Conservation (phyloP, 2,113 vertebrate genomes). For the Lontra canadensis region DNA sequence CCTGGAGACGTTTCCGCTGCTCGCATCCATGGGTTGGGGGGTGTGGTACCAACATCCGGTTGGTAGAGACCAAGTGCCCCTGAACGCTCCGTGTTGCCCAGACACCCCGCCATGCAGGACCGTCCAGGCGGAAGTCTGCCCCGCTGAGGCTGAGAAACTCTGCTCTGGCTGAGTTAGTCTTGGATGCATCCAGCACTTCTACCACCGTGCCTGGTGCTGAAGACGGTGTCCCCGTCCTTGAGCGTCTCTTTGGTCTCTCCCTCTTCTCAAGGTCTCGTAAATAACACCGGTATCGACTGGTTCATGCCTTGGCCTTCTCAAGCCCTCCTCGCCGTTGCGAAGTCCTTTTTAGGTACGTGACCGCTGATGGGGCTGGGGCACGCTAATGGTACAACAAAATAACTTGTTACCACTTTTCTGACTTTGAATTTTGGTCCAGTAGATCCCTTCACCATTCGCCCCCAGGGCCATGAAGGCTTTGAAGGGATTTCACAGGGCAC, state of each 20-base stretch:
- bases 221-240: rapidly evolving
- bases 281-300: slow-evolving; percentile 98
- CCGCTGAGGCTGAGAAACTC: rapidly evolving
- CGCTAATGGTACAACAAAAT: rapidly evolving
- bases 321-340: slow-evolving; percentile 93
- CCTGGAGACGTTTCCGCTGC: background rate
- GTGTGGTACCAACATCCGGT: rapidly evolving
- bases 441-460: background rate
- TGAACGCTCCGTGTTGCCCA: rapidly evolving
- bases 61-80: background rate
- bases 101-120: rapidly evolving
- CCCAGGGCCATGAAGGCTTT: background rate
- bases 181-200: rapidly evolving
- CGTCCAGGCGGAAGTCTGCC: rapidly evolving
- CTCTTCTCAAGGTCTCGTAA: slow-evolving; percentile 91
- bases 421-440: background rate
- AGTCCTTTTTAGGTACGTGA: slow-evolving; percentile 92
- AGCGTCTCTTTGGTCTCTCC: background rate
- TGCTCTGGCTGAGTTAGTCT: rapidly evolving
- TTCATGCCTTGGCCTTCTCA: slow-evolving; percentile 96
- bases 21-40: rapidly evolving
- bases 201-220: rapidly evolving
- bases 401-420: rapidly evolving
- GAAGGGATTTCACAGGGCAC: background rate
- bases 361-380: rapidly evolving